Percentiles rank a stretch among this genome's conserved stretches.
Evolutionary conservation across 1,140 invertebrate species (phyloP).

Genomic region (Zaprionus africanus): DNA sequence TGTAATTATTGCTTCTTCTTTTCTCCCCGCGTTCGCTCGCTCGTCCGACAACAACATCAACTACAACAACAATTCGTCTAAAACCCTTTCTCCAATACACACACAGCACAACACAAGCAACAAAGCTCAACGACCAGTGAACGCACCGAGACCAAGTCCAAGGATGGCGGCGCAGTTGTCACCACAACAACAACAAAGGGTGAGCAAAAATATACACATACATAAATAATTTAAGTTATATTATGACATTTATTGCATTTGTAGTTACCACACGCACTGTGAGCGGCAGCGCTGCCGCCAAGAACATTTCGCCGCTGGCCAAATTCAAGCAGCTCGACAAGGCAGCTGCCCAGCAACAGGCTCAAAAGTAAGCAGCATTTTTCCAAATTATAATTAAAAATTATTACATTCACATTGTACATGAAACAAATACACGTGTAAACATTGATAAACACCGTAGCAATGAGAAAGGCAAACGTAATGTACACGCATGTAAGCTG

Average conservation of each 20-base stretch:
- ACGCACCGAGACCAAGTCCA: constrained; percentile 79
- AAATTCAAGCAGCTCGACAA: constrained; percentile 96
- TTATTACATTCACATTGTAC: constrained; percentile 6
- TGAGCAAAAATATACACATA: constrained; percentile 47
- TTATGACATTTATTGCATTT: constrained; percentile 76
- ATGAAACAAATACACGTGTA: background rate
- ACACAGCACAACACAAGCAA: constrained; percentile 81
- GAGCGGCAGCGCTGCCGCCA: constrained; percentile 86
- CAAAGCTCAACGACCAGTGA: constrained; percentile 79
- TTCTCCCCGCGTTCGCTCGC: constrained; percentile 37
- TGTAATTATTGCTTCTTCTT: constrained; percentile 75
- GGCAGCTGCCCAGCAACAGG: constrained; percentile 88
- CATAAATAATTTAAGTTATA: constrained; percentile 27
- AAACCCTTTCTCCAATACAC: constrained; percentile 63
- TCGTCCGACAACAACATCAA: constrained; percentile 39
- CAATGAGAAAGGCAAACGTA: constrained; percentile 5
- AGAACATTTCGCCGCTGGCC: constrained; percentile 92
- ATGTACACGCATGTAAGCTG: background rate
- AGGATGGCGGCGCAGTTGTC: constrained; percentile 82
- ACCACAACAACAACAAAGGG: constrained; percentile 84
- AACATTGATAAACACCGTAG: background rate
- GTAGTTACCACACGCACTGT: constrained; percentile 88
- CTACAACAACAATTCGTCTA: constrained; percentile 55
- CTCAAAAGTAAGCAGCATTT: constrained; percentile 88
- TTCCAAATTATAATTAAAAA: background rate